Evolutionary conservation across 2,797 vertebrate species (phyloP), one percentile per base, ranked within the genome.

Genomic region (Periparus ater): DNA sequence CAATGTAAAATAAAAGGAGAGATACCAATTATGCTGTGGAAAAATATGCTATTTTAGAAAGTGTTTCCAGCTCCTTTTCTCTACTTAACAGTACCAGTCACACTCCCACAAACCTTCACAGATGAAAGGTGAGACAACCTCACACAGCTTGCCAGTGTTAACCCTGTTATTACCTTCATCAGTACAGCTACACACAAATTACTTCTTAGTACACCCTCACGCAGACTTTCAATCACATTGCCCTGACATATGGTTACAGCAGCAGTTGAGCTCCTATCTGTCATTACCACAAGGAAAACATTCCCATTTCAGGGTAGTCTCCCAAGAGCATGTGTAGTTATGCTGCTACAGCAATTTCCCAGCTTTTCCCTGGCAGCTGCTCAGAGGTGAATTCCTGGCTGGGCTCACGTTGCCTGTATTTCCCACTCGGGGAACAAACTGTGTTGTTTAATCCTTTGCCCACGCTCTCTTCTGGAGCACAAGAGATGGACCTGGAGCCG

Each of bases 41-140:
- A 96, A 91, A 82, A 92, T 58, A 61, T 30, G 55, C 77, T 94
- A 89, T 91, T 96, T 92, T 85, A 67, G 54, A 92, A 95, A 91
- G 67, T 10, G 48, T 84, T 95, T 87, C 91, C 76, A 87, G 76
- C 73, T 95, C 90, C 76, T 97, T 95, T 96, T 85, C 90, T 68
- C 94, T 66, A 6, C 25, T 91, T 93, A 89, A 65, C 51, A 92
- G 72, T 58, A 66, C 44, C 91, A 96, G 72, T 94, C 91, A 93
- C 88, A 94, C 95, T 94, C 87, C 95, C 90, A 97, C 91, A 80
- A 89, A 91, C 78, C 83, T 93, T 76, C 26, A 8, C 63, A 95
- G 77, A 89, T 77, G 75, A 95, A 97, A 97, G 85, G 80, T 85
- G 92, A 97, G 86, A 95, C 80, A 91, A 87, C 93, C 96, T 95